Conservation (phyloP, 1,140 invertebrate genomes). For the Pararge aegeria region DNA sequence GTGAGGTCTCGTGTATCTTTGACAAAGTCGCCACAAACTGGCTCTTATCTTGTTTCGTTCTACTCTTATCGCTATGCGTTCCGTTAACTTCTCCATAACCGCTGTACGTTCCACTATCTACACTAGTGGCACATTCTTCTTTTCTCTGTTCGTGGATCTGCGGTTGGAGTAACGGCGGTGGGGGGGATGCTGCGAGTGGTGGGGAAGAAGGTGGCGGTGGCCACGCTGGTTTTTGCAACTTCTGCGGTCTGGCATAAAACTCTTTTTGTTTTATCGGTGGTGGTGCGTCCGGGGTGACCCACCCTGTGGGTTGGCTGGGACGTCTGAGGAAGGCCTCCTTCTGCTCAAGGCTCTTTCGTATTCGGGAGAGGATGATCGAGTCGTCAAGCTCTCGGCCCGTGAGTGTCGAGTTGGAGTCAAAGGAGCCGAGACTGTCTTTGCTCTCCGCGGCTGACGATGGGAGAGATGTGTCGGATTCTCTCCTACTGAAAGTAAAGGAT, state of each 20-base stretch:
- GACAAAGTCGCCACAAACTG: slow-evolving; percentile 82
- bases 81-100: slow-evolving; percentile 71
- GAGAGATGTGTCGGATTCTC: slow-evolving; percentile 81
- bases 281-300: slow-evolving; percentile 72
- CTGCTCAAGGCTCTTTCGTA: slow-evolving; percentile 90
- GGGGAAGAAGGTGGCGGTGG: slow-evolving; percentile 81
- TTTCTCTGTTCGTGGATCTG: slow-evolving; percentile 49
- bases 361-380: slow-evolving; percentile 84
- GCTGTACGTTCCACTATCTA: slow-evolving; percentile 70
- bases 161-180: slow-evolving; percentile 40
- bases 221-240: slow-evolving; percentile 86
- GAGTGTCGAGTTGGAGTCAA: slow-evolving; percentile 84
- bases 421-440: slow-evolving; percentile 84
- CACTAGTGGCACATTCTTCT: slow-evolving; percentile 68
- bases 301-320: slow-evolving; percentile 84
- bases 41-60: slow-evolving; percentile 75
- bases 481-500: slow-evolving; percentile 52
- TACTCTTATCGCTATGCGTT: slow-evolving; percentile 53
- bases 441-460: slow-evolving; percentile 81
- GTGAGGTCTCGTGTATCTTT: slow-evolving; percentile 83
- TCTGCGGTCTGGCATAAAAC: slow-evolving; percentile 88
- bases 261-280: slow-evolving; percentile 83
- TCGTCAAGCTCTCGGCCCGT: slow-evolving; percentile 84
- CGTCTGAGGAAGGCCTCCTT: slow-evolving; percentile 92
- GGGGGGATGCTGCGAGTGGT: slow-evolving; percentile 58